Evolutionary conservation across 2,797 vertebrate genomes (phyloP).

Genomic region (Pyrocephalus nanus): DNA sequence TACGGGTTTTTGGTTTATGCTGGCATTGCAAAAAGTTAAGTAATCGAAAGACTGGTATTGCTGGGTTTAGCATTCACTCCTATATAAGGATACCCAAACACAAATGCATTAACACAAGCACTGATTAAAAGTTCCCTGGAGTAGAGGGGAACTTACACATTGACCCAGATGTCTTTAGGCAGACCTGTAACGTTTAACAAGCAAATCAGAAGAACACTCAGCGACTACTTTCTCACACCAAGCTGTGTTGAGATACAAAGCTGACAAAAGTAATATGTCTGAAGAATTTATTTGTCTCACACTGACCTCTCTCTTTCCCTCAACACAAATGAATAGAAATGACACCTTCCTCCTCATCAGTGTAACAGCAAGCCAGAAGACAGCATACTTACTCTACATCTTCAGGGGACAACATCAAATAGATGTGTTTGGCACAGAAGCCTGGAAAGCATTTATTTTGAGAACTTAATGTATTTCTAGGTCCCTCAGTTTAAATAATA

Average conservation of each 20-base stretch:
- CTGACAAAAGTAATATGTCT: not conserved
- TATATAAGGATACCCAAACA: not conserved
- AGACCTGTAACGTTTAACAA: not conserved
- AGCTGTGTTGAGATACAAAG: not conserved
- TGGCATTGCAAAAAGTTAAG: not conserved
- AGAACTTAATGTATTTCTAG: slow-evolving; percentile 55
- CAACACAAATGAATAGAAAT: not conserved
- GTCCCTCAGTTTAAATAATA: slow-evolving; percentile 45
- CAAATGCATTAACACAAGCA: not conserved
- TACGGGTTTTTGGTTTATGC: not conserved
- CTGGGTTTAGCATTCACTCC: not conserved
- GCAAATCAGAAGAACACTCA: not conserved
- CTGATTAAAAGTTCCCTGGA: not conserved
- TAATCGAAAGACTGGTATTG: not conserved
- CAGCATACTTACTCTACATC: slow-evolving; percentile 2
- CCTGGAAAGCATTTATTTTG: slow-evolving; percentile 49
- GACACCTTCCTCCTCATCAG: not conserved
- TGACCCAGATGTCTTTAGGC: not conserved
- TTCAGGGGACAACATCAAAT: slow-evolving; percentile 26
- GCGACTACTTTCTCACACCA: not conserved
- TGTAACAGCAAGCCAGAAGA: slow-evolving; percentile 4
- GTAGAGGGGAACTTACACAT: not conserved
- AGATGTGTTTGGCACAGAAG: slow-evolving; percentile 13
- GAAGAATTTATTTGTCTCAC: not conserved
- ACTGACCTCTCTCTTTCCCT: not conserved